Conservation (phyloP, 2,797 vertebrate genomes). For the Tangara arthus region DNA sequence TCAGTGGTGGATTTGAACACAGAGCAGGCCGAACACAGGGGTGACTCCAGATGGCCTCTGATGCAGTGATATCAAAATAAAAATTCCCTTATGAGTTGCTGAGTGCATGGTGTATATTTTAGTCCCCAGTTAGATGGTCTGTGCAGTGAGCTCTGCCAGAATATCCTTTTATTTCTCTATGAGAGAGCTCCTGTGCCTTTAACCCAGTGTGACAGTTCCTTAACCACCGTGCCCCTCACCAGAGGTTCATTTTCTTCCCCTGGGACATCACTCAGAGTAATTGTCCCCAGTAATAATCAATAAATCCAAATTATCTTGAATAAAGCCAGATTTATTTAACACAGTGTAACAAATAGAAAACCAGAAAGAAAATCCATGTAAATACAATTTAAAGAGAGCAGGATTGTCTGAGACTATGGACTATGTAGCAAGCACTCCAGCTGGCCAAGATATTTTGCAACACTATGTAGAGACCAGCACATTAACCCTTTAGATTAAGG, state of each 20-base stretch:
- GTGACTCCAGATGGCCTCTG: background rate
- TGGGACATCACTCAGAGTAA: constrained; percentile 55
- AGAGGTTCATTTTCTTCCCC: constrained; percentile 51
- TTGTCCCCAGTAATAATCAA: constrained; percentile 67
- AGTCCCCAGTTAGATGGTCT: background rate
- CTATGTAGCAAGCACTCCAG: background rate
- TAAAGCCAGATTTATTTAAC: constrained; percentile 71
- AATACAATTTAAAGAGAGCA: constrained; percentile 60
- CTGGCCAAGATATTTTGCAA: background rate
- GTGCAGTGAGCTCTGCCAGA: background rate
- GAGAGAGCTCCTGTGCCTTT: background rate
- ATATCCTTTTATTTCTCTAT: background rate
- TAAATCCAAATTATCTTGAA: constrained; percentile 71
- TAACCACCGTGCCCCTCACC: background rate
- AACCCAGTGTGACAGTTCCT: constrained; percentile 16
- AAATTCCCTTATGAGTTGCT: background rate
- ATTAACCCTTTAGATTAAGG: background rate
- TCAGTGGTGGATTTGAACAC: background rate
- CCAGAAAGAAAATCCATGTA: constrained; percentile 66
- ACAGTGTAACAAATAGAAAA: constrained; percentile 65
- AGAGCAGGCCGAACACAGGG: no score
- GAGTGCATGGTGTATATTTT: background rate
- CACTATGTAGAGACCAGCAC: background rate
- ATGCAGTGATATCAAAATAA: background rate
- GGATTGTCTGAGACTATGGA: constrained; percentile 39